A percentile compares a stretch with the other conserved stretches of the same genome.
Conservation (phyloP, 2,113 vertebrate species). For the Aegypius monachus region DNA sequence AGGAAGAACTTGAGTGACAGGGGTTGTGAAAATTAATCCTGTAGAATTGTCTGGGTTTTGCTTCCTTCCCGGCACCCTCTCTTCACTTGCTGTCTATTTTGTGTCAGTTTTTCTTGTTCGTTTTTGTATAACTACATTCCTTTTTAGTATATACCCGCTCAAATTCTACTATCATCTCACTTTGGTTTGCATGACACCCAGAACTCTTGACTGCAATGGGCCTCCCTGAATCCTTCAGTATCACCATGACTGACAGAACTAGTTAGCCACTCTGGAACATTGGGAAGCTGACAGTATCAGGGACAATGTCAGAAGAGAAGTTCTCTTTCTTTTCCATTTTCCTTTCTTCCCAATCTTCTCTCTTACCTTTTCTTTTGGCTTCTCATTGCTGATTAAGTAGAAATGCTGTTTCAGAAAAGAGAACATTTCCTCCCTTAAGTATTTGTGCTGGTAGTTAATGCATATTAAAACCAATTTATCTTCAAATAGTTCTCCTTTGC, state of each 20-base stretch:
- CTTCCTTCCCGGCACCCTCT: not conserved
- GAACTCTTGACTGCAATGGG: not conserved
- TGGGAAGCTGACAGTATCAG: not conserved
- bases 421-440: constrained; percentile 27
- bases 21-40: not conserved
- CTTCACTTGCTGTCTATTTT: not conserved
- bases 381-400: not conserved
- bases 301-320: not conserved
- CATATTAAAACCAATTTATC: constrained; percentile 42
- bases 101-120: not conserved
- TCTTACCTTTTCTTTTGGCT: not conserved
- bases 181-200: not conserved
- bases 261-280: not conserved
- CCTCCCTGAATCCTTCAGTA: not conserved
- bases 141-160: not conserved
- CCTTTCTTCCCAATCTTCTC: not conserved
- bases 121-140: not conserved
- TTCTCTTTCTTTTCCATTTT: not conserved
- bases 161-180: not conserved
- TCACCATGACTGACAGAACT: not conserved
- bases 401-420: constrained; percentile 3
- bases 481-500: constrained; percentile 11
- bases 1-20: not conserved
- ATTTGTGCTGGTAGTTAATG: constrained; percentile 10
- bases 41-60: not conserved